Conservation (phyloP, 2,888 invertebrate genomes). For the Dicyrtoma fusca region DNA sequence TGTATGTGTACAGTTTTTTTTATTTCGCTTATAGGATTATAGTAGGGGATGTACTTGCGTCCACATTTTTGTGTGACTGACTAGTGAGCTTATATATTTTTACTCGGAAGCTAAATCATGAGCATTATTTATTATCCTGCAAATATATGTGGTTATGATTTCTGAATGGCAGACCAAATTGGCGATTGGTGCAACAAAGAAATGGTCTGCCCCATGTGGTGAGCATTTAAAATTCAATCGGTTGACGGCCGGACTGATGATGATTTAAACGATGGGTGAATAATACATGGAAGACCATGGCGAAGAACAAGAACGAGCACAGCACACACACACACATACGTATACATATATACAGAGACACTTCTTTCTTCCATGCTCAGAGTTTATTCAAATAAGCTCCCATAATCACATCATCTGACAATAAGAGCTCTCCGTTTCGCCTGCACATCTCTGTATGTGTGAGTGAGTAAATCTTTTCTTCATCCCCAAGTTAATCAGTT, state of each 20-base stretch:
- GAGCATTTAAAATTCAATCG: constrained; percentile 40
- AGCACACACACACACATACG: background rate
- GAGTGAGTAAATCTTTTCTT: constrained; percentile 20
- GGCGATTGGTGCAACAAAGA: constrained; percentile 38
- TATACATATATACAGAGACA: background rate
- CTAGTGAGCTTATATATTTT: too few species aligned
- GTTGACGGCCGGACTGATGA: constrained; percentile 38
- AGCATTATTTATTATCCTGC: too few species aligned
- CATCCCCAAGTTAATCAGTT: constrained; percentile 14
- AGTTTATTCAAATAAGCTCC: constrained; percentile 8
- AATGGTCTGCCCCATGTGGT: constrained; percentile 24
- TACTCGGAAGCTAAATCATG: too few species aligned
- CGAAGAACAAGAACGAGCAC: background rate
- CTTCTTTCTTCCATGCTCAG: background rate
- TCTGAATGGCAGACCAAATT: constrained; percentile 33
- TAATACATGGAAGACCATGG: constrained; percentile 23
- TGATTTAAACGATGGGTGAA: constrained; percentile 38
- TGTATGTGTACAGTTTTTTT: too few species aligned
- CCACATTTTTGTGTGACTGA: too few species aligned
- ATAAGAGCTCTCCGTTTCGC: background rate
- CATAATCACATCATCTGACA: background rate
- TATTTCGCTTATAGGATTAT: too few species aligned
- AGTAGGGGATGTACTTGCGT: too few species aligned
- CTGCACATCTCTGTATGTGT: background rate
- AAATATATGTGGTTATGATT: background rate